Conservation (phyloP, 1,140 invertebrate species). For the Phocides pigmalion region DNA sequence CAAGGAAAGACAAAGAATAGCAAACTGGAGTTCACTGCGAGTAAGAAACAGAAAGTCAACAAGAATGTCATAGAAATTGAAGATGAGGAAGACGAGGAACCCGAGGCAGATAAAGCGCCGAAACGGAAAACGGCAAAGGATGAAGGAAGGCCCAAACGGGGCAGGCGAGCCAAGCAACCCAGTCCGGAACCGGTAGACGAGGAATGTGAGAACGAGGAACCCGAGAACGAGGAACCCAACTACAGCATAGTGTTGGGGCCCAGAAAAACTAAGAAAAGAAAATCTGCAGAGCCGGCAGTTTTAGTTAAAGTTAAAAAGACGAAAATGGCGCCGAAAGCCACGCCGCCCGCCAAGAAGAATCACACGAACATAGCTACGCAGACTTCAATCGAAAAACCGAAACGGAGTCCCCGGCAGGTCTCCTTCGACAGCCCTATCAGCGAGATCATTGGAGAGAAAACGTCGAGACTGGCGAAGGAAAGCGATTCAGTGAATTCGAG, state of each 20-base stretch:
- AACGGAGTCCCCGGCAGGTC: conserved; percentile 58
- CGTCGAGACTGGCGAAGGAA: conserved; percentile 37
- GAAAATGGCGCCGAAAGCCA: conserved; percentile 58
- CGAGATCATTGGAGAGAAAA: conserved; percentile 59
- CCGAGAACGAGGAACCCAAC: conserved; percentile 52
- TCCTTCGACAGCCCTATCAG: conserved; percentile 72
- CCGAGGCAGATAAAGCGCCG: conserved; percentile 3
- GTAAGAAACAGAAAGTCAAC: conserved; percentile 47
- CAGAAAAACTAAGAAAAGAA: conserved; percentile 45
- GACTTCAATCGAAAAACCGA: conserved; percentile 54
- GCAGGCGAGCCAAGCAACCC: conserved; percentile 20
- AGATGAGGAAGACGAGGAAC: conserved; percentile 26
- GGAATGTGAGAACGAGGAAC: conserved; percentile 52
- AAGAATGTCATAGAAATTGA: conserved; percentile 26
- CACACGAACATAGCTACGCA: conserved; percentile 68
- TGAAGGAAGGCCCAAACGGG: conserved; percentile 25
- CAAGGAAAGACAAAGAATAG: conserved; percentile 56
- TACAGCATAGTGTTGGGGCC: conserved; percentile 41
- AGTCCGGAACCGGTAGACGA: conserved; percentile 37
- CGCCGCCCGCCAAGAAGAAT: conserved; percentile 66
- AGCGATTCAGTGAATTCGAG: conserved; percentile 56
- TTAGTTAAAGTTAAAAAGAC: conserved; percentile 68
- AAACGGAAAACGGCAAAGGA: conserved; percentile 21
- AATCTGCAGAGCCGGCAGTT: conserved; percentile 59
- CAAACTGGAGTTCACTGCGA: conserved; percentile 63